Percentiles rank a stretch among this genome's conserved stretches.
These are phyloP conservation scores for Megaceryle maxima DNA, from an alignment of 2,113 vertebrate genomes.

Conservation along the genomic window DNA sequence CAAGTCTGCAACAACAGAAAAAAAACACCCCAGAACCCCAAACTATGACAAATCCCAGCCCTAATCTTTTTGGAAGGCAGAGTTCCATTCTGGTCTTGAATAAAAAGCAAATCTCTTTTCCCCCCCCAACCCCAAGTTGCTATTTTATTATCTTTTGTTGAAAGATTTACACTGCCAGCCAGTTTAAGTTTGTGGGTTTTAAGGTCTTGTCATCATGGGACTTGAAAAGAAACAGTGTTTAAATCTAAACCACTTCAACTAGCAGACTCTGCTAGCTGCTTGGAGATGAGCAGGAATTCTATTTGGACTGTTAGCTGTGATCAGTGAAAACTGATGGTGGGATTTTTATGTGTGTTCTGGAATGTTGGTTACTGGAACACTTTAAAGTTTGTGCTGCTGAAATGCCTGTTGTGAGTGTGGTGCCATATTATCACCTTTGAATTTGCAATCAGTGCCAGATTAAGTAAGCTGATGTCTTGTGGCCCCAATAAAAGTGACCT, in stretches of 20 bases:
- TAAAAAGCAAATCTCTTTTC: not conserved
- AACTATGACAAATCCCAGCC: not conserved
- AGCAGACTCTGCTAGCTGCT: not conserved
- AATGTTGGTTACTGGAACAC: not conserved
- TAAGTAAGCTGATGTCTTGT: slow-evolving; percentile 34
- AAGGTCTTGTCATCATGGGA: not conserved
- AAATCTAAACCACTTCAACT: not conserved
- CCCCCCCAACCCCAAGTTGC: not conserved
- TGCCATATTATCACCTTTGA: slow-evolving; percentile 39
- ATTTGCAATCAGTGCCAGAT: slow-evolving; percentile 49
- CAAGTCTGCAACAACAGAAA: not conserved
- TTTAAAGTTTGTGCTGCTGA: not conserved
- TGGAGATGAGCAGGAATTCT: not conserved
- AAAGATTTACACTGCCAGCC: not conserved
- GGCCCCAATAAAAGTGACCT: slow-evolving; percentile 47
- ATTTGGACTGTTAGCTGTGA: not conserved
- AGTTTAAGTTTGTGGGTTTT: not conserved
- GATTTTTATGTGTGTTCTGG: not conserved
- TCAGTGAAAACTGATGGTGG: not conserved
- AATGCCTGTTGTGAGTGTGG: not conserved
- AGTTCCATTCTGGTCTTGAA: not conserved
- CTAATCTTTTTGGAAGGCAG: not conserved
- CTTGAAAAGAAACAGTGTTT: not conserved
- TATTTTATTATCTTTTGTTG: not conserved
- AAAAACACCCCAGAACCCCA: not conserved